Evolutionary conservation across 2,888 invertebrate genomes (phyloP).

Genomic region (Hypomecis atomaria): DNA sequence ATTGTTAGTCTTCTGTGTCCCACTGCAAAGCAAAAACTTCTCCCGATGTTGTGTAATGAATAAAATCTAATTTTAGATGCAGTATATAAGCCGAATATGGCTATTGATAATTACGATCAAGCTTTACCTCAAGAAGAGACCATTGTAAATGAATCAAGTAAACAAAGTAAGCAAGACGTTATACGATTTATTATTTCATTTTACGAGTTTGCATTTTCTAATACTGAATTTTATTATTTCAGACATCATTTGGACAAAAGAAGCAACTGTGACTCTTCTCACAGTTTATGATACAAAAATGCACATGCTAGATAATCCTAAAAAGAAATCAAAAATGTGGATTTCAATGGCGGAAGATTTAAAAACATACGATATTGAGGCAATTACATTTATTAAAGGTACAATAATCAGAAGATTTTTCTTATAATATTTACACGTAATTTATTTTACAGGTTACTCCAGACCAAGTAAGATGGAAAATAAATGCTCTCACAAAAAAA

Average conservation of each 20-base stretch:
- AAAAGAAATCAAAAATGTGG: conserved; percentile 75
- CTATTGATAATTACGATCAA: conserved; percentile 54
- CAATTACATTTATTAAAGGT: conserved; percentile 31
- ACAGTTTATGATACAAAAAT: conserved; percentile 70
- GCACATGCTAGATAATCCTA: conserved; percentile 69
- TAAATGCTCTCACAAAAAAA: conserved; percentile 71
- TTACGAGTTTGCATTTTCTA: too few relatives aligned
- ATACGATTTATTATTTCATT: too few relatives aligned
- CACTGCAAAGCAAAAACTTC: too few relatives aligned
- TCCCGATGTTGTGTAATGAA: background rate
- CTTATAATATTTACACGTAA: background rate
- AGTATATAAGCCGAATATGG: conserved; percentile 59
- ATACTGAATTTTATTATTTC: conserved; percentile 29
- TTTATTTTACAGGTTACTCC: conserved; percentile 59
- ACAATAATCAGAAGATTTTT: background rate
- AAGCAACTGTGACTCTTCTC: conserved; percentile 64
- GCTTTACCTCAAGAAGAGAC: conserved; percentile 47
- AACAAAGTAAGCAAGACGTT: conserved; percentile 60
- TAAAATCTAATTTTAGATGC: conserved; percentile 47
- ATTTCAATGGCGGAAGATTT: conserved; percentile 68
- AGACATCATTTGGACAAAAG: conserved; percentile 71
- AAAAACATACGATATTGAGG: conserved; percentile 64
- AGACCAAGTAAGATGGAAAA: conserved; percentile 72
- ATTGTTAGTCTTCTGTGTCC: too few relatives aligned
- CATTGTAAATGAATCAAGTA: conserved; percentile 59